Conservation (phyloP, 1,140 invertebrate genomes). For the Theocolax elegans region DNA sequence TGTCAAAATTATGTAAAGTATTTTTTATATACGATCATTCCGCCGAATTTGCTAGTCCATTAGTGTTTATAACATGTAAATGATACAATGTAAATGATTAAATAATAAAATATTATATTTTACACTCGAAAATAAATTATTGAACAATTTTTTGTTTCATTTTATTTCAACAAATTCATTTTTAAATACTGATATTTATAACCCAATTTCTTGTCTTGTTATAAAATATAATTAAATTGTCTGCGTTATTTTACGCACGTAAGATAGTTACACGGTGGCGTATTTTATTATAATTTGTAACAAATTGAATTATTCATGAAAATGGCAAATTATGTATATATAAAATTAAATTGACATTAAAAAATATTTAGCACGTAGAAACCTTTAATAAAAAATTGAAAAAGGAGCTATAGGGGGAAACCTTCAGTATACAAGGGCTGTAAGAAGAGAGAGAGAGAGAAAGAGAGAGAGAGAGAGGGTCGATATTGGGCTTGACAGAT, state of each 20-base stretch:
- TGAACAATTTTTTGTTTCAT: slow-evolving; percentile 20
- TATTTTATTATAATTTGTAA: too few relatives aligned
- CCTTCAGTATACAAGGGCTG: slow-evolving; percentile 57
- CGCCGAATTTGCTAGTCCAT: slow-evolving; percentile 26
- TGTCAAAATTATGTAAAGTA: not conserved
- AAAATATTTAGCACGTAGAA: slow-evolving; percentile 45
- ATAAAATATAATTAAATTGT: too few relatives aligned
- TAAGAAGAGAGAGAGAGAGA: slow-evolving; percentile 62
- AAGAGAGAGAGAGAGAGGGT: slow-evolving; percentile 63
- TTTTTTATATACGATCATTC: slow-evolving; percentile 24
- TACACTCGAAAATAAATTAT: slow-evolving; percentile 47
- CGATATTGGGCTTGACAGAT: slow-evolving; percentile 69
- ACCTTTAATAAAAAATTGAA: slow-evolving; percentile 51
- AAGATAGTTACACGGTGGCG: too few relatives aligned
- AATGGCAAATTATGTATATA: too few relatives aligned
- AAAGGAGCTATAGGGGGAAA: slow-evolving; percentile 53
- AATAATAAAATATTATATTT: slow-evolving; percentile 37
- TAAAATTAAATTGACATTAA: too few relatives aligned
- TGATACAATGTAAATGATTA: slow-evolving; percentile 29
- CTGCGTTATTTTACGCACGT: too few relatives aligned
- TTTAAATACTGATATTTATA: too few relatives aligned
- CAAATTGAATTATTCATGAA: too few relatives aligned
- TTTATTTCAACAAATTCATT: too few relatives aligned
- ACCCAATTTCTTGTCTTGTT: too few relatives aligned
- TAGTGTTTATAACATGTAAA: too few relatives aligned